Conservation (phyloP, 2,113 vertebrate genomes). For the Pterocles orientalis region DNA sequence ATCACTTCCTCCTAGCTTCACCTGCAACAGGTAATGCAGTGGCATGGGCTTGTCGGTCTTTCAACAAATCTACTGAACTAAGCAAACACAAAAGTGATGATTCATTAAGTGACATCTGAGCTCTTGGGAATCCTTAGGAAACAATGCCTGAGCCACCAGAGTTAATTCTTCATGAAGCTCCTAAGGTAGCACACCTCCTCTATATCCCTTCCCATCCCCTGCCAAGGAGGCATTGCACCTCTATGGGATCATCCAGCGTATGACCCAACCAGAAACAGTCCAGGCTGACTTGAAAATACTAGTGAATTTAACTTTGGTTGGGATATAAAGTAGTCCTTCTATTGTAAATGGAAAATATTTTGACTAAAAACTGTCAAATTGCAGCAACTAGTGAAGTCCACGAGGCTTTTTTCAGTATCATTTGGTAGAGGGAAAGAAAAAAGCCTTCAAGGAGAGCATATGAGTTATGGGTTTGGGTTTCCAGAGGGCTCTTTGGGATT, state of each 20-base stretch:
- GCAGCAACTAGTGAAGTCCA: neutral
- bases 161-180: neutral
- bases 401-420: neutral
- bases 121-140: neutral
- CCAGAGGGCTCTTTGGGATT: conserved; percentile 33
- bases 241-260: neutral
- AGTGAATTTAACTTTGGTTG: neutral
- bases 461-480: conserved; percentile 39
- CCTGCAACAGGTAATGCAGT: neutral
- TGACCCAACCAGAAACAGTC: neutral
- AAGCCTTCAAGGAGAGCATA: conserved; percentile 20
- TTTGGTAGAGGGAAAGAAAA: conserved; percentile 17
- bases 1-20: neutral
- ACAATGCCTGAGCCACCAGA: neutral
- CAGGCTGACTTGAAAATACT: neutral
- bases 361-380: conserved; percentile 33
- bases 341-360: conserved; percentile 24
- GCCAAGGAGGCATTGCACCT: neutral
- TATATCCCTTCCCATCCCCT: neutral
- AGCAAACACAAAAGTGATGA: neutral
- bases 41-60: neutral
- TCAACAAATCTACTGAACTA: neutral
- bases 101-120: neutral
- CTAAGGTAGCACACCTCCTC: neutral
- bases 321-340: neutral